Conservation (phyloP, 1,140 invertebrate species). For the Drosophila pandora region DNA sequence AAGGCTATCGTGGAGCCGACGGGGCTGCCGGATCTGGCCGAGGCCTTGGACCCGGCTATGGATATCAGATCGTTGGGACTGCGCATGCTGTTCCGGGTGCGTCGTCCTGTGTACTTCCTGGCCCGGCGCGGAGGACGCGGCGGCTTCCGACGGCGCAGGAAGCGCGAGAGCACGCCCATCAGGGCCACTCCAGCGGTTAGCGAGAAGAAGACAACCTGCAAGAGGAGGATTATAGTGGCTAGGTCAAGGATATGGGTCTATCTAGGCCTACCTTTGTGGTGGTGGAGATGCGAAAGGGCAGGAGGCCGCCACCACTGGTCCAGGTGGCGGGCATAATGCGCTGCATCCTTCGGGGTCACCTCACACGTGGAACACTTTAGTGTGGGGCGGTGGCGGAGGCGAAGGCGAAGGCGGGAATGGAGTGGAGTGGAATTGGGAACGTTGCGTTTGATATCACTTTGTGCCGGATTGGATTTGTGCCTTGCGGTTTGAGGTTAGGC, state of each 20-base stretch:
- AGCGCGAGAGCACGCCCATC: slow-evolving; percentile 86
- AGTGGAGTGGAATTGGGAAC: slow-evolving; percentile 6
- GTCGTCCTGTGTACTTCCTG: slow-evolving; percentile 85
- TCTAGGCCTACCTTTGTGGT: slow-evolving; percentile 65
- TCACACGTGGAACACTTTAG: slow-evolving; percentile 5
- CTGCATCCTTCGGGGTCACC: slow-evolving; percentile 44
- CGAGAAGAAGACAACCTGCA: slow-evolving; percentile 84
- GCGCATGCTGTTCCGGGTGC: slow-evolving; percentile 86
- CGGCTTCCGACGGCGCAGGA: slow-evolving; percentile 86
- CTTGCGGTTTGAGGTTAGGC: slow-evolving; percentile 58
- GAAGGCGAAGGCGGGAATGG: background rate
- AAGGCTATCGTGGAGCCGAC: slow-evolving; percentile 84
- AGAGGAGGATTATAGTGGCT: background rate
- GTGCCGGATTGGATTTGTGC: slow-evolving; percentile 17
- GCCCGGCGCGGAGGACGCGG: slow-evolving; percentile 84
- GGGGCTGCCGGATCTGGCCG: slow-evolving; percentile 85
- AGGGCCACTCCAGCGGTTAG: slow-evolving; percentile 85
- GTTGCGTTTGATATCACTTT: background rate
- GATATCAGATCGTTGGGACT: slow-evolving; percentile 87
- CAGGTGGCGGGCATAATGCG: slow-evolving; percentile 56
- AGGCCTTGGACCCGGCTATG: slow-evolving; percentile 85
- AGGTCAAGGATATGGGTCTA: background rate
- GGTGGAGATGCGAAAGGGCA: slow-evolving; percentile 67
- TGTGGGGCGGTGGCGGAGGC: background rate
- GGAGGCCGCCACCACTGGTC: slow-evolving; percentile 32